Base-by-base conservation (phyloP, 1,140 invertebrate genomes). In the Ceratina calcarata region DNA sequence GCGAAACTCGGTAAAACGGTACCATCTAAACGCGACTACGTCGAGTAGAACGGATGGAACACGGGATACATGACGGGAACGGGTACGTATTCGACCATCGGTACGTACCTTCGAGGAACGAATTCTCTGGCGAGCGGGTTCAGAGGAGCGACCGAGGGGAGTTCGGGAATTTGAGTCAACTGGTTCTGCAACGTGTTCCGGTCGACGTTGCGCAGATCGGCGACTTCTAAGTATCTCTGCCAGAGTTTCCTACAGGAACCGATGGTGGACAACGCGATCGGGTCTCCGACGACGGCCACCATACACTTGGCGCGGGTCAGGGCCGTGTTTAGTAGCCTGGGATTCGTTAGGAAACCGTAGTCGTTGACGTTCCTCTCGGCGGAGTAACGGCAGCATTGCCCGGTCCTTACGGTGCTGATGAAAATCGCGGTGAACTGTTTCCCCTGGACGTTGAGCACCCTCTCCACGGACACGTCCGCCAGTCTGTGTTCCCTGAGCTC, bases 381-480 rank as follows among this genome's bases (percentile, higher is more conserved):
- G 10, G 89, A 89, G 2, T 93, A 90, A 68, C 89, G 89, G 92
- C 93, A 90, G 93, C 96, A 97, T 1, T 96, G 97, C 70, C 96
- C 92, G 0, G 97, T 98, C 7, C 97, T 93, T 0, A 98, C 97
- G 0, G 97, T 97, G 24, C 96, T 97, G 55, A 98, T 92, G 83
- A 98, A 96, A 45, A 98, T 95, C 0, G 96, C 97, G 13, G 97
- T 94, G 88, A 98, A 98, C 91, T 98, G 97, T 90, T 98, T 98
- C 90, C 97, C 97, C 93, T 98, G 97, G 0, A 98, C 97, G 92
- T 98, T 98, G 0, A 97, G 93, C 13, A 98, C 97, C 78, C 97
- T 93, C 90, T 98, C 97, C 1, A 98, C 97, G 8, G 96, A 97
- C 49, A 98, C 95, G 58, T 96, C 95, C 74, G 94, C 94, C 87